Base-by-base conservation (phyloP, 2,888 invertebrate genomes). In the Drosophila atripex region DNA sequence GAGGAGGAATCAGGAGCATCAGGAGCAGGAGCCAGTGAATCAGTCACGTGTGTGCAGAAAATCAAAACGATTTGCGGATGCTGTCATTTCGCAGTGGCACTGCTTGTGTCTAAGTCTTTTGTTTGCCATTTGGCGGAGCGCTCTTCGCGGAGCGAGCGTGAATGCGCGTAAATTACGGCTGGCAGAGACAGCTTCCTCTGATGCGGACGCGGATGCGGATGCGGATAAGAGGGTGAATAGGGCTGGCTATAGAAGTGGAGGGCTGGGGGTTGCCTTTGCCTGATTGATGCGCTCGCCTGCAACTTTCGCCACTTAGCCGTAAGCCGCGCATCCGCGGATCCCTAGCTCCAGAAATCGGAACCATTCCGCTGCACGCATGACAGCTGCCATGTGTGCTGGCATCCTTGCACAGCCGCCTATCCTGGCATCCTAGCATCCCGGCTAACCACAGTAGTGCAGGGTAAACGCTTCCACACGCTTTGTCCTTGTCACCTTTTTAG, bases 401-500 rank as follows among this genome's bases (percentile, higher is more conserved):
- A 71, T 71, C 46, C 61, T 43, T 6, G 12, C 35, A 35, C n/a
- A 43, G 49, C 25, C 39, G 59, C 39, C 49, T 18, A 47, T 60
- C 39, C 60, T 39, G n/a, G 39, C 30, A 58, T 60, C 46, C 46
- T 35, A n/a, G 16, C n/a, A n/a, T n/a, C 46, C 38, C 39, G 58
- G 45, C 56, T 73, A 80, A 70, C 84, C 76, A 63, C 86, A 84
- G 74, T 73, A 68, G 58, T 32, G 41, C 45, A 46, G 51, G 46
- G 52, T 41, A 21, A 41, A 46, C 49, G 54, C 21, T 46, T 55
- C 23, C 49, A 55, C 39, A 61, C 84, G 80, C 58, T 85, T 88
- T 88, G 84, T 86, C 80, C 77, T 70, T 86, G 88, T 86, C 84
- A 83, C 88, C 84, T 86, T 84, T 64, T 84, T 84, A 83, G 88